Evolutionary conservation across 1,140 invertebrate species (phyloP).

Genomic region (Marisa cornuarietis): DNA sequence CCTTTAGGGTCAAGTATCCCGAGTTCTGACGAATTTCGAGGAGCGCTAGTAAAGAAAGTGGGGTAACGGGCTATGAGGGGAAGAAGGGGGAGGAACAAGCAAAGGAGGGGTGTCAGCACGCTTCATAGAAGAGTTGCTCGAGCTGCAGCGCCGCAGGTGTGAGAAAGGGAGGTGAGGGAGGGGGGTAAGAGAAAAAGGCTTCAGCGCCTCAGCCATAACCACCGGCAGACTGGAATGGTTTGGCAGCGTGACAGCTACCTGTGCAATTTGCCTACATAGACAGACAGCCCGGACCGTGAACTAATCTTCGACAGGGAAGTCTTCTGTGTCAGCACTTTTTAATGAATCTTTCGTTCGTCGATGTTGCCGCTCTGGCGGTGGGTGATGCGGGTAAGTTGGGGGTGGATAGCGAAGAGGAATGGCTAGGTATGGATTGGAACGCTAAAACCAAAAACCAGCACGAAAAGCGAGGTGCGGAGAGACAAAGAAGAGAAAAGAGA

Average conservation of each 20-base stretch:
- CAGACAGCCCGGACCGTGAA: not conserved
- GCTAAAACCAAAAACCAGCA: not conserved
- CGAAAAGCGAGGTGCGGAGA: not conserved
- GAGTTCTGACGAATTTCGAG: not conserved
- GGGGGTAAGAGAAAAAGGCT: not conserved
- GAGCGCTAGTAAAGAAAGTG: not conserved
- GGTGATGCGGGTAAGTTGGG: not conserved
- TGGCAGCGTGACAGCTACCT: too few relatives aligned
- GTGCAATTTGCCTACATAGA: not conserved
- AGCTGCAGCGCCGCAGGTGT: not conserved
- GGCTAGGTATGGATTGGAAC: not conserved
- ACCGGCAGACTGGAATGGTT: too few relatives aligned
- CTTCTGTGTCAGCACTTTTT: too few relatives aligned
- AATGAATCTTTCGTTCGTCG: too few relatives aligned
- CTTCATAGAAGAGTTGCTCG: not conserved
- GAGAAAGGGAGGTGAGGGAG: not conserved
- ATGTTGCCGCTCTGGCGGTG: not conserved
- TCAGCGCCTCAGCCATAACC: too few relatives aligned
- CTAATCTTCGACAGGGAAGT: not conserved
- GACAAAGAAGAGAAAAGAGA: not conserved
- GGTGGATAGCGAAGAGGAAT: not conserved
- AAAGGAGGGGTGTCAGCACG: not conserved
- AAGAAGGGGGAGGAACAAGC: not conserved
- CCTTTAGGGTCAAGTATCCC: too few relatives aligned
- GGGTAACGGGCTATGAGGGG: not conserved